Evolutionary conservation across 2,888 invertebrate species (phyloP).

Genomic region (Spilosoma lubricipeda): DNA sequence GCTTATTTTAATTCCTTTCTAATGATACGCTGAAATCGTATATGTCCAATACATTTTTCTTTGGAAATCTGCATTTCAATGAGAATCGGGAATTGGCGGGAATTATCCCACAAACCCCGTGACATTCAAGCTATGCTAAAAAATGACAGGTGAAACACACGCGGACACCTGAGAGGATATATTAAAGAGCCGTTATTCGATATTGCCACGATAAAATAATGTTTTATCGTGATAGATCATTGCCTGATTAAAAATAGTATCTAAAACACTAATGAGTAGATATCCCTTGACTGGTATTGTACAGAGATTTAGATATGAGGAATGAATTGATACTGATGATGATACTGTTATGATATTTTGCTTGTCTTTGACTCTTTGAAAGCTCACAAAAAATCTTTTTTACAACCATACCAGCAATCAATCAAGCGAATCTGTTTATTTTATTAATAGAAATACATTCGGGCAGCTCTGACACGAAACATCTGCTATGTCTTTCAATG

Average conservation of each 20-base stretch:
- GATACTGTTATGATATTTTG: neutral
- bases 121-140: too few species aligned
- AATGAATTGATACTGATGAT: neutral
- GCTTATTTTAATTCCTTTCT: too few species aligned
- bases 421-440: neutral
- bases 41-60: too few species aligned
- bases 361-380: neutral
- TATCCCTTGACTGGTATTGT: neutral
- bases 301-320: neutral
- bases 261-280: neutral
- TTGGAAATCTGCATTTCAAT: too few species aligned
- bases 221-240: neutral
- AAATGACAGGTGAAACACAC: too few species aligned
- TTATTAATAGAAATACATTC: neutral
- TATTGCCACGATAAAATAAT: conserved; percentile 4
- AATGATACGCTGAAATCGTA: too few species aligned
- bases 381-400: neutral
- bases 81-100: too few species aligned
- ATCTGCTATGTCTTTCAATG: neutral
- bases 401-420: neutral
- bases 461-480: neutral
- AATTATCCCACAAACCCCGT: too few species aligned
- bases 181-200: conserved; percentile 5
- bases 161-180: too few species aligned
- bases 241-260: neutral